phyloP scores from a whole-genome alignment of 35 echinoderm and acorn worm genomes.

The Diadema setosum region DNA sequence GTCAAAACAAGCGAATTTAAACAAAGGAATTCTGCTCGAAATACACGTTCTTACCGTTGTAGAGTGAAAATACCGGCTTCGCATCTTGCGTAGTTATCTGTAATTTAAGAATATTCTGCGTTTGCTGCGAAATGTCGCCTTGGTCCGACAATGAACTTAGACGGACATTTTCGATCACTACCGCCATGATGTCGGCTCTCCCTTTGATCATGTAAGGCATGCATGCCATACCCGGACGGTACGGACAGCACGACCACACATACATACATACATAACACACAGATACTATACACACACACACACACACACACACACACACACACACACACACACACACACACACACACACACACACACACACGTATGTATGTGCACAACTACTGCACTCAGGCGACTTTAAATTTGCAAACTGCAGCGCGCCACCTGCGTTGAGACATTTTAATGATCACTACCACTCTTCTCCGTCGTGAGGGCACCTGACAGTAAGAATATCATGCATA shows the following conservation, averaged over 20 bases:
- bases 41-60: slow-evolving; percentile 51
- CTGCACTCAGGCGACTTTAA: background rate
- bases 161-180: slow-evolving; percentile 66
- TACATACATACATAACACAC: background rate
- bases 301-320: background rate
- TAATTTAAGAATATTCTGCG: slow-evolving; percentile 48
- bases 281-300: background rate
- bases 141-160: slow-evolving; percentile 84
- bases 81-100: slow-evolving; percentile 71
- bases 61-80: slow-evolving; percentile 37
- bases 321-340: background rate
- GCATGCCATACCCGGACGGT: background rate
- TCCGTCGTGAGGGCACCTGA: too few species aligned
- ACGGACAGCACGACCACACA: background rate
- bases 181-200: slow-evolving; percentile 57
- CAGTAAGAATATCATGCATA: too few species aligned
- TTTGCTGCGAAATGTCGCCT: slow-evolving; percentile 82
- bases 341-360: background rate
- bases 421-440: too few species aligned
- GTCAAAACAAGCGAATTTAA: too few species aligned
- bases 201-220: background rate
- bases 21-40: too few species aligned
- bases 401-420: too few species aligned
- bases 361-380: background rate
- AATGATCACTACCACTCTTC: too few species aligned